Evolutionary conservation across 2,113 vertebrate genomes (phyloP), one percentile per base, ranked within the genome.

Genomic region (Ageneiosus marmoratus): DNA sequence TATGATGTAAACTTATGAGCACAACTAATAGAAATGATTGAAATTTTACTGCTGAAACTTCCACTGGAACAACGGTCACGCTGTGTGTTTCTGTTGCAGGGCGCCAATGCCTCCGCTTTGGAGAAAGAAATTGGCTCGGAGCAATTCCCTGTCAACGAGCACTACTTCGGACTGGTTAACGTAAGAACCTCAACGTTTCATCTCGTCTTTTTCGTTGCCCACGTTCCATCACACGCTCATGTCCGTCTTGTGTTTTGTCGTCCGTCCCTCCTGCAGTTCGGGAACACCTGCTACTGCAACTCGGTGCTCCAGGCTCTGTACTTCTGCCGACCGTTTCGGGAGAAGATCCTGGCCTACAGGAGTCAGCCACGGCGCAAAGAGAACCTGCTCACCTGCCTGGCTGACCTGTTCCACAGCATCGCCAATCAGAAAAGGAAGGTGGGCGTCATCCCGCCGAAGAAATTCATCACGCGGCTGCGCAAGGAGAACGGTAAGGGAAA

Each of bases 31-130:
- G n/a, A n/a, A n/a, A n/a, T n/a, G n/a, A n/a, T n/a, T n/a, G n/a
- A n/a, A n/a, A 62, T 44, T 44, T 22, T 44, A 48, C 13, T 73
- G 10, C 5, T 22, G 37, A 44, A 44, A 76, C 32, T 20, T 29
- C 46, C n/a, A n/a, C n/a, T n/a, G n/a, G n/a, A n/a, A n/a, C n/a
- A n/a, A n/a, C n/a, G n/a, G 37, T 41, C 37, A 41, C n/a, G 2
- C 51, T 12, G 24, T 78, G 27, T 69, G 20, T 55, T 44, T 55
- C 6, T 55, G 1, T 89, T 87, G 58, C 84, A 99, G 97, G 97
- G 97, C 97, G 97, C 97, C 96, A 99, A 99, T 98, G 97, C 97
- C 97, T 99, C 97, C 95, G 97, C 97, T 96, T 96, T 99, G 96
- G 97, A 98, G 94, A 99, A 99, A 98, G 97, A 99, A 94, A 99